Evolutionary conservation across 2,113 vertebrate genomes (phyloP).

Genomic region (Hydropotes inermis): DNA sequence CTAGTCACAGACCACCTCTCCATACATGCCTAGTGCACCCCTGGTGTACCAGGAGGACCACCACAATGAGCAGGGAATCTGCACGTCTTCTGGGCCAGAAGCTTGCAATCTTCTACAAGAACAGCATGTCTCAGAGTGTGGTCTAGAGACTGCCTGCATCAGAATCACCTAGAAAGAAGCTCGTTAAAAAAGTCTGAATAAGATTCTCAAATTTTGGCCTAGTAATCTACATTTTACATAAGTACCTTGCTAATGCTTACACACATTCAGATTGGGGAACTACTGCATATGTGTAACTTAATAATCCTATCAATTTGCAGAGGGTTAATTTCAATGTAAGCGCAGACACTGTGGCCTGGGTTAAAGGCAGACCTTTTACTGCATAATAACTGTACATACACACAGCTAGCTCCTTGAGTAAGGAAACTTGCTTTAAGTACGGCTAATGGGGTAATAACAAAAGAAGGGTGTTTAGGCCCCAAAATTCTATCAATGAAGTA

Average conservation of each 20-base stretch:
- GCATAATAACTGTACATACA: neutral
- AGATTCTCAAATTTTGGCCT: neutral
- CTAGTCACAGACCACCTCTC: neutral
- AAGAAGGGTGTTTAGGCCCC: neutral
- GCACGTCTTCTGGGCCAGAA: neutral
- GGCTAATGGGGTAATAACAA: neutral
- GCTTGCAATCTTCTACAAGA: neutral
- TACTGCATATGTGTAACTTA: neutral
- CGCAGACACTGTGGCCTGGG: neutral
- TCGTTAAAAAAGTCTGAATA: neutral
- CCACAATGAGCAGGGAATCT: neutral
- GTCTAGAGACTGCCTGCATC: neutral
- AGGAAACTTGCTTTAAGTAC: neutral
- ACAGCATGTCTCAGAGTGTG: neutral
- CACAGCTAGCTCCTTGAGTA: neutral
- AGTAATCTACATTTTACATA: conserved; percentile 16
- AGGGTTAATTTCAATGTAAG: neutral
- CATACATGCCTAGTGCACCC: neutral
- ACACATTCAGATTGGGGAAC: neutral
- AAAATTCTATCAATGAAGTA: neutral
- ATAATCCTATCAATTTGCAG: neutral
- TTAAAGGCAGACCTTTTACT: neutral
- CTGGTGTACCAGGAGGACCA: neutral
- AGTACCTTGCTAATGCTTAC: neutral
- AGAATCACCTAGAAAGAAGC: neutral